Conservation (phyloP, 2,888 invertebrate genomes). For the Anaspis maculata region DNA sequence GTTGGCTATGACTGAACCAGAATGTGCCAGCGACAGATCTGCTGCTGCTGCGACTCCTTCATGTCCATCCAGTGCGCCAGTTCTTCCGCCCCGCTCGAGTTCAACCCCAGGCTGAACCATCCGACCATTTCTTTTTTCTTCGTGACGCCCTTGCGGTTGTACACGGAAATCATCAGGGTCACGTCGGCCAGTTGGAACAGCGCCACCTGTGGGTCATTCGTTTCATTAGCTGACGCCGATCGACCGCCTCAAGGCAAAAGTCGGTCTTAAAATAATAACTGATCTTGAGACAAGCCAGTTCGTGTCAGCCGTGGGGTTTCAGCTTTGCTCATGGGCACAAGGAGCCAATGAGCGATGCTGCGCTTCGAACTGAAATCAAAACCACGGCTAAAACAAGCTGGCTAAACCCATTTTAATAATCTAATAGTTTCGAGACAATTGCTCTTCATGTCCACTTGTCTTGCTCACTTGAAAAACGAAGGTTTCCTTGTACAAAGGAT, state of each 20-base stretch:
- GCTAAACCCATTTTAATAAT: no score
- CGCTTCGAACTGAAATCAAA: no score
- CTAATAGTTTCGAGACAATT: no score
- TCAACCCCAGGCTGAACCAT: slow-evolving; percentile 90
- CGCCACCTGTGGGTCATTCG: slow-evolving; percentile 62
- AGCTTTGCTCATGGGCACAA: no score
- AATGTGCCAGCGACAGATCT: slow-evolving; percentile 91
- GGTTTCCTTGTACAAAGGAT: slow-evolving; percentile 91
- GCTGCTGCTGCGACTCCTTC: slow-evolving; percentile 79
- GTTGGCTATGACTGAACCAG: slow-evolving; percentile 59
- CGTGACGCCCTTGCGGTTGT: slow-evolving; percentile 82
- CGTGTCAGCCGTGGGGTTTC: no score
- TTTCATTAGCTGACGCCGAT: no score
- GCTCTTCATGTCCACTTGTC: no score
- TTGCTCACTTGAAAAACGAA: slow-evolving; percentile 90
- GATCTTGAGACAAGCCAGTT: no score
- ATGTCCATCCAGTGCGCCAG: slow-evolving; percentile 90
- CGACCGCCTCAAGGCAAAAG: no score
- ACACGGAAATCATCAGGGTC: slow-evolving; percentile 88
- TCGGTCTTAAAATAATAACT: no score
- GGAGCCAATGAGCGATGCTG: no score
- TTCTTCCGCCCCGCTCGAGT: slow-evolving; percentile 88
- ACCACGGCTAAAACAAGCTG: no score
- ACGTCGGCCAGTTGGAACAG: slow-evolving; percentile 92
- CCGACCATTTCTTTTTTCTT: slow-evolving; percentile 96